Conservation (phyloP, 2,888 invertebrate species). For the Nemotelus pantherinus region DNA sequence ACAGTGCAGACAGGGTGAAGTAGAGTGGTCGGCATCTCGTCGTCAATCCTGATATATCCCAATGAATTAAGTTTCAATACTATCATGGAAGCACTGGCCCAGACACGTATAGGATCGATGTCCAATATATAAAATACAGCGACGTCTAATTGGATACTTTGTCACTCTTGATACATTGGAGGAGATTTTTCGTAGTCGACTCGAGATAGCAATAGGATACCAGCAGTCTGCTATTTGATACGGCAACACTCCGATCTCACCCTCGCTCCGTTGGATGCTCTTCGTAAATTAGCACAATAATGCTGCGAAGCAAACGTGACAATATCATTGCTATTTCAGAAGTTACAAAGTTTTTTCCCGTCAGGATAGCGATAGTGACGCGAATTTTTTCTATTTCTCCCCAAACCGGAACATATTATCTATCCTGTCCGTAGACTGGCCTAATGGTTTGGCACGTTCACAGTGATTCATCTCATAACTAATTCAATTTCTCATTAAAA, state of each 20-base stretch:
- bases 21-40: conserved; percentile 13
- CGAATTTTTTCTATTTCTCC: background rate
- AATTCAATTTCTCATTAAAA: conserved; percentile 29
- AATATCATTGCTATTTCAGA: conserved; percentile 1
- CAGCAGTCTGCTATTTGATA: background rate
- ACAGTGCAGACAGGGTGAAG: too few species aligned
- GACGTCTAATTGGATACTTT: conserved; percentile 51
- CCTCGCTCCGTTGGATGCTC: background rate
- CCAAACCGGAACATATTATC: too few species aligned
- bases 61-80: conserved; percentile 51
- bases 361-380: background rate
- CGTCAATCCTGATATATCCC: conserved; percentile 48
- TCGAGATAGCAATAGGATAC: background rate
- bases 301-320: conserved; percentile 21
- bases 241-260: background rate
- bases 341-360: background rate
- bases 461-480: conserved; percentile 23
- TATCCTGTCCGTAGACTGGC: too few species aligned
- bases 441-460: conserved; percentile 17
- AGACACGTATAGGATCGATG: conserved; percentile 43
- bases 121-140: conserved; percentile 45
- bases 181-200: conserved; percentile 1
- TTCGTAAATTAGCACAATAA: conserved; percentile 16
- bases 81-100: conserved; percentile 27
- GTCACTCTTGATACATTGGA: conserved; percentile 50